Evolutionary conservation across 2,888 invertebrate genomes (phyloP), one percentile per base, ranked within the genome.

Genomic region (Carpatolechia fugitivella): DNA sequence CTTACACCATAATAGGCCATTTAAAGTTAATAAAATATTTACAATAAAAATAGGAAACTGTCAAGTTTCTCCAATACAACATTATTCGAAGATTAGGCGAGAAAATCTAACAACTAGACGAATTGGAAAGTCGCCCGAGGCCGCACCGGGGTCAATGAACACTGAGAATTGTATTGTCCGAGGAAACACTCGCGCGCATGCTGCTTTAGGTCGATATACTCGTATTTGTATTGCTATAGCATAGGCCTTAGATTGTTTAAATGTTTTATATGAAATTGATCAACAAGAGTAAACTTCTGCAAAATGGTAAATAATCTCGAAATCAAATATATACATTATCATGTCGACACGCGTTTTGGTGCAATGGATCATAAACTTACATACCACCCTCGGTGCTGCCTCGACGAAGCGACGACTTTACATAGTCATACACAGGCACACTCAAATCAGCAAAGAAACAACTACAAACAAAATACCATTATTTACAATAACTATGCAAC

Each of bases 61-160:
- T 82, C 82, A 79, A 85, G 81, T 82, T 85, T 74, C 80, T 76
- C 73, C 78, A 72, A 65, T 75, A 85, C 72, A 78, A 78, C 73
- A 72, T 80, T 83, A 82, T 74, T 83, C 76, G 77, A 85, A 88
- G 78, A 84, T 85, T 88, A 86, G 81, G 81, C 86, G 79, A 83
- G 79, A 86, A 84, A 83, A 83, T 79, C 85, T 86, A 88, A 83
- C 80, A 66, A 79, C 78, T 86, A 86, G 74, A 77, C 68, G 66
- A 80, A 74, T 76, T 72, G 69, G 69, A 72, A 54, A 59, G 60
- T 59, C 62, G 63, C 64, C 64, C 61, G 61, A 63, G 65, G 38
- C 58, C 58, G 63, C 62, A 63, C 59, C 56, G 60, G 54, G 55
- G 38, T 24, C 14, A 13, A 18, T 10, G 40, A 41, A 41, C 20